Percentiles rank a stretch among this genome's conserved stretches.
Conservation (phyloP, 2,113 vertebrate genomes). For the Brachyistius frenatus region DNA sequence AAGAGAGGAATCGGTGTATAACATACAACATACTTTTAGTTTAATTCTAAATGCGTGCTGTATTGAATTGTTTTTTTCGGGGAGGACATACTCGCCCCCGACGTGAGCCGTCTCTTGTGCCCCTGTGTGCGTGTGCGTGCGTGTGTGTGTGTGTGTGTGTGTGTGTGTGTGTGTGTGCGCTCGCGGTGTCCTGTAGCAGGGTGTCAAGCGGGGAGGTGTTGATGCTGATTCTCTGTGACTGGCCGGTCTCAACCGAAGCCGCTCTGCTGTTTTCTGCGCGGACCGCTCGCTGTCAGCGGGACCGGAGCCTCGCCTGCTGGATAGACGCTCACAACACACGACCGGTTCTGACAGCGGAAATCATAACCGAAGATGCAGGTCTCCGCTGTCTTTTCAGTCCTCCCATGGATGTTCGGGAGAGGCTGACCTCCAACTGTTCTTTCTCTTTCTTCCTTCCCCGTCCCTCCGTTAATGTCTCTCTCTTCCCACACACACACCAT, state of each 20-base stretch:
- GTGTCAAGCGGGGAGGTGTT: slow-evolving; percentile 41
- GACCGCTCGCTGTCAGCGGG: slow-evolving; percentile 21
- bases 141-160: not conserved
- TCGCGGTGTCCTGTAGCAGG: slow-evolving; percentile 23
- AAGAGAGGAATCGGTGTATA: no score
- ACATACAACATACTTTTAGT: no score
- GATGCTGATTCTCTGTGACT: slow-evolving; percentile 51
- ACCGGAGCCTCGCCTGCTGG: slow-evolving; percentile 4
- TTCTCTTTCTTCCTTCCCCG: slow-evolving; percentile 6
- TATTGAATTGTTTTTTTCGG: not conserved
- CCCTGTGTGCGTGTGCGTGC: slow-evolving; percentile 15
- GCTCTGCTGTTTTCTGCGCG: slow-evolving; percentile 20
- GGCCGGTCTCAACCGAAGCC: slow-evolving; percentile 29
- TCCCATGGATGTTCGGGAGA: not conserved
- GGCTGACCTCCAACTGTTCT: slow-evolving; percentile 30
- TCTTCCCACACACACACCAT: slow-evolving; percentile 21
- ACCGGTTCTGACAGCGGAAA: slow-evolving; percentile 41
- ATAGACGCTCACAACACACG: slow-evolving; percentile 30
- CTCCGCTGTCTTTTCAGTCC: slow-evolving; percentile 32
- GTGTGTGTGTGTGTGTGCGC: slow-evolving; percentile 21
- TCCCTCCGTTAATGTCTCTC: slow-evolving; percentile 17
- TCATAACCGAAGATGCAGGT: slow-evolving; percentile 14
- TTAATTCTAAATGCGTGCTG: no score
- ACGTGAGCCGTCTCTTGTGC: not conserved
- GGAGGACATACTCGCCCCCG: not conserved